These are phyloP conservation scores for Drosophila chauvacae DNA, from an alignment of 1,140 invertebrate genomes.

Conservation along the genomic window DNA sequence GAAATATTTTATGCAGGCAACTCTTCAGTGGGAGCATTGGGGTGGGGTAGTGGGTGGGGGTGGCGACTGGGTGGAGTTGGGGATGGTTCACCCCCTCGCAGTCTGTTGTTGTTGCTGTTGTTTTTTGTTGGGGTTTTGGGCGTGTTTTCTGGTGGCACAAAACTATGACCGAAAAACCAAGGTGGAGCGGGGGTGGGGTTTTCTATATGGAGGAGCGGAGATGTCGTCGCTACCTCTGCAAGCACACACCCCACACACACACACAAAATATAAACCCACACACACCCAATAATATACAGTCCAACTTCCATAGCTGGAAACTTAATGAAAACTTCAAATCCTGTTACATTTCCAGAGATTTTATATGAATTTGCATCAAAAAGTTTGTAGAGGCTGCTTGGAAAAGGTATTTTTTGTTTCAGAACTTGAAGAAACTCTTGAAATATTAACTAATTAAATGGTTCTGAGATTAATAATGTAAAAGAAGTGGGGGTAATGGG, in stretches of 20 bases:
- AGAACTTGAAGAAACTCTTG: not conserved
- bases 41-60: not conserved
- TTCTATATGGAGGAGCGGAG: slow-evolving; percentile 19
- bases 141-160: slow-evolving; percentile 48
- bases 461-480: not conserved
- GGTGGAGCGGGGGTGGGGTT: not conserved
- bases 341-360: not conserved
- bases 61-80: slow-evolving; percentile 23
- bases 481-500: not conserved
- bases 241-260: slow-evolving; percentile 3
- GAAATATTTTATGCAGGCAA: slow-evolving; percentile 76
- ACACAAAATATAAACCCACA: slow-evolving; percentile 12
- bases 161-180: slow-evolving; percentile 33
- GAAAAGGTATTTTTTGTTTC: not conserved
- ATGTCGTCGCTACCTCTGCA: slow-evolving; percentile 38
- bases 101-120: slow-evolving; percentile 23
- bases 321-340: slow-evolving; percentile 5
- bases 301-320: slow-evolving; percentile 20
- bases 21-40: slow-evolving; percentile 31
- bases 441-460: not conserved
- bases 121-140: slow-evolving; percentile 28
- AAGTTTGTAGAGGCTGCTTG: not conserved
- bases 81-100: slow-evolving; percentile 9
- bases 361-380: slow-evolving; percentile 5
- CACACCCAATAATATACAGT: slow-evolving; percentile 22